Evolutionary conservation across 2,888 invertebrate genomes (phyloP).

Genomic region (Drosophila robusta): DNA sequence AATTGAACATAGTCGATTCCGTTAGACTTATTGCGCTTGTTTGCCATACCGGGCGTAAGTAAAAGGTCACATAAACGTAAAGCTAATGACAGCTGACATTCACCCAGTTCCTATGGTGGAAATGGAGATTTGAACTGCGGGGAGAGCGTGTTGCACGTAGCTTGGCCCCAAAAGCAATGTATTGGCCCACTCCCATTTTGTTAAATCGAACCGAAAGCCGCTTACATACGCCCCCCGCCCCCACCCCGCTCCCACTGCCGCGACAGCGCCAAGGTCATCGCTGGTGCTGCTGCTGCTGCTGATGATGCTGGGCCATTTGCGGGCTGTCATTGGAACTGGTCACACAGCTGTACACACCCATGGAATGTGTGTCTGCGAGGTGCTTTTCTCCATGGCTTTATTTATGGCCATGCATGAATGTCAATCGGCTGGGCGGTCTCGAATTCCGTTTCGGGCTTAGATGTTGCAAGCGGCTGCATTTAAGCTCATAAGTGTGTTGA

Average conservation of each 20-base stretch:
- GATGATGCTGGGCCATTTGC: slow-evolving; percentile 58
- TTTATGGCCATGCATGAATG: slow-evolving; percentile 50
- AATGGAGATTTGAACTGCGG: slow-evolving; percentile 2
- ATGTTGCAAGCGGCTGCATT: slow-evolving; percentile 46
- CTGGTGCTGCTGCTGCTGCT: slow-evolving; percentile 8
- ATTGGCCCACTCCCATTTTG: slow-evolving; percentile 52
- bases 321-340: slow-evolving; percentile 45
- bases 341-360: slow-evolving; percentile 47
- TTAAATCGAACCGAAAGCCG: slow-evolving; percentile 33
- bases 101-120: neutral
- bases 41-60: too few species aligned
- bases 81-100: slow-evolving; percentile 1
- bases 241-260: neutral
- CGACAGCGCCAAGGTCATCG: slow-evolving; percentile 45
- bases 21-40: too few species aligned
- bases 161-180: slow-evolving; percentile 14
- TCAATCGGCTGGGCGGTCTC: slow-evolving; percentile 42
- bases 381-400: slow-evolving; percentile 35
- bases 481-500: slow-evolving; percentile 36
- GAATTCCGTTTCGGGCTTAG: slow-evolving; percentile 15
- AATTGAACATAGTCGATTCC: too few species aligned
- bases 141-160: neutral
- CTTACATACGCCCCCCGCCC: neutral
- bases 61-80: neutral
- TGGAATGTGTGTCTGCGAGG: slow-evolving; percentile 27